Evolutionary conservation across 2,113 vertebrate species (phyloP), one percentile per base, ranked within the genome.

Genomic region (Gymnorhina tibicen): DNA sequence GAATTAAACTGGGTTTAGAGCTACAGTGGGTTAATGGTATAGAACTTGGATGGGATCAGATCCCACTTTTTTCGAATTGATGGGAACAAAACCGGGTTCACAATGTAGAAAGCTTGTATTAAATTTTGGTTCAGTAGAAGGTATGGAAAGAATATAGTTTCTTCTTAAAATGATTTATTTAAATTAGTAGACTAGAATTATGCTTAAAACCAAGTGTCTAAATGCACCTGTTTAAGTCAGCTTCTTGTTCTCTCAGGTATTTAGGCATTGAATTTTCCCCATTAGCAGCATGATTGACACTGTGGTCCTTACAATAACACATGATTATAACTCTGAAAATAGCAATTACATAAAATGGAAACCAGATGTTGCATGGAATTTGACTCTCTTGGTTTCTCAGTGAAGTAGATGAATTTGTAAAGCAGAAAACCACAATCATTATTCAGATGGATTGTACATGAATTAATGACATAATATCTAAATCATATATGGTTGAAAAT

Each of bases 391-490:
- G 97, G 98, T 98, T 99, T 98, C 98, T 98, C 97, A 97, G 98
- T 98, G 97, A 98, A 98, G 96, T 98, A 98, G 98, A 99, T 99
- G 98, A 98, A 98, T 98, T 98, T 98, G 98, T 98, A 98, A 98
- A 98, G 98, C 97, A 98, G 97, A 98, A 98, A 98, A 98, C 98
- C 98, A 97, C 98, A 98, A 97, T 98, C 98, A 98, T 99, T 98
- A 98, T 98, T 98, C 97, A 98, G 98, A 97, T 98, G 97, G 98
- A 98, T 98, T 98, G 97, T 98, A 98, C 98, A 98, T 98, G 98
- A 98, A 98, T 98, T 98, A 98, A 99, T 98, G 98, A 98, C 98
- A 98, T 98, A 98, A 98, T 98, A 98, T 98, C 98, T 98, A 98
- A 98, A 99, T 99, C 98, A 99, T 98, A 98, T 97, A 98, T 97